Base-by-base conservation (phyloP, 2,888 invertebrate genomes). In the Diarsia rubi region DNA sequence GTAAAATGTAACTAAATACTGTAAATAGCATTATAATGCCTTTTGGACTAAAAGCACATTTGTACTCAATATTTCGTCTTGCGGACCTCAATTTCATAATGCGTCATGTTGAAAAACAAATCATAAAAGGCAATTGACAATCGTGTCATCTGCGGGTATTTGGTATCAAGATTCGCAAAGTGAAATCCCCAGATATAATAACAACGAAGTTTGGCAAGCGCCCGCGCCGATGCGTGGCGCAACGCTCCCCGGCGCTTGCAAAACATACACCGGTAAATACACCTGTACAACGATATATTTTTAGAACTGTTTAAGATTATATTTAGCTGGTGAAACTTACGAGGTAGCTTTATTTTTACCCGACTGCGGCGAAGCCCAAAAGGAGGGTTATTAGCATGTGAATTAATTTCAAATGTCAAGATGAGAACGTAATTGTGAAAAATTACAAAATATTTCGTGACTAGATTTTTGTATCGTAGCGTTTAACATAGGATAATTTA, bases 141-240 rank as follows among this genome's bases (percentile, higher is more conserved):
- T 57, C 62, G n/a, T 68, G 59, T 85, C 85, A 73, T 59, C 66
- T 37, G 49, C 52, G 69, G 49, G 65, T 71, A 80, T 73, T 73
- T 52, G 52, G 69, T 73, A 82, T 81, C 75, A 81, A 71, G 76
- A 87, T 79, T 84, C 75, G 78, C 86, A 83, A 86, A 80, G 83
- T 85, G 87, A 87, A 87, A 86, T 78, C 85, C 67, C 65, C 71
- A 67, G 80, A 86, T 82, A 80, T 80, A 84, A 86, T 77, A 84
- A 82, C 76, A 80, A 64, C 78, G 66, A 78, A 81, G 81, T 86
- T 87, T 87, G 91, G 91, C 91, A 92, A 92, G 87, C 84, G 84
- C 70, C 71, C 69, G 79, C 65, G 75, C 75, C 69, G 85, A n/a
- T 42, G 69, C 65, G 81, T 91, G 90, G 88, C 88, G 91, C 88